Conservation (phyloP, 1,140 invertebrate genomes). For the Anastrepha obliqua region DNA sequence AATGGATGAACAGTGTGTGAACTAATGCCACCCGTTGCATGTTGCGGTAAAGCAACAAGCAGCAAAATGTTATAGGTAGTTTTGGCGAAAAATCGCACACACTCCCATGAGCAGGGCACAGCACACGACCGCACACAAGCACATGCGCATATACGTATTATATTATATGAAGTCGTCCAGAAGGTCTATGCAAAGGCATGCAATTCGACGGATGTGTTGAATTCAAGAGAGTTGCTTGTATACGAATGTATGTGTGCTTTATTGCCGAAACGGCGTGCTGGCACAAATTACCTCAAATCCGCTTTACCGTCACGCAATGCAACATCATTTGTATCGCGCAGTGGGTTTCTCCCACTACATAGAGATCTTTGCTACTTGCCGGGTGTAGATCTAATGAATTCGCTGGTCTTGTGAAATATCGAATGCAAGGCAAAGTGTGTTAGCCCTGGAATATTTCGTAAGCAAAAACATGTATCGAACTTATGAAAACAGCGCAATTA, state of each 20-base stretch:
- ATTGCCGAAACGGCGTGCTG: background rate
- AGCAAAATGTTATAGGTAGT: background rate
- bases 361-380: too few species aligned
- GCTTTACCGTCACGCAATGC: background rate
- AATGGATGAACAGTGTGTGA: too few species aligned
- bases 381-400: too few species aligned
- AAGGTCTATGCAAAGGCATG: background rate
- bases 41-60: background rate
- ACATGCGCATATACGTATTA: background rate
- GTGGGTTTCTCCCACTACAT: too few species aligned
- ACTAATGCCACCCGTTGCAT: too few species aligned
- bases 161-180: background rate
- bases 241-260: background rate
- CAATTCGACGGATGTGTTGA: background rate
- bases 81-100: background rate
- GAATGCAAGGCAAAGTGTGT: too few species aligned
- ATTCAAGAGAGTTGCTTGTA: background rate
- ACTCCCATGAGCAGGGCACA: background rate
- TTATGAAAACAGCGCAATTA: background rate
- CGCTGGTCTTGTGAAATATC: too few species aligned
- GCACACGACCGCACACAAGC: too few species aligned
- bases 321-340: background rate
- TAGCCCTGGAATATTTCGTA: too few species aligned
- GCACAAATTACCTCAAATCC: constrained; percentile 19
- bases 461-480: background rate